These are phyloP conservation scores for Marmota monax DNA, from an alignment of 2,113 vertebrate species.

Conservation along the genomic window DNA sequence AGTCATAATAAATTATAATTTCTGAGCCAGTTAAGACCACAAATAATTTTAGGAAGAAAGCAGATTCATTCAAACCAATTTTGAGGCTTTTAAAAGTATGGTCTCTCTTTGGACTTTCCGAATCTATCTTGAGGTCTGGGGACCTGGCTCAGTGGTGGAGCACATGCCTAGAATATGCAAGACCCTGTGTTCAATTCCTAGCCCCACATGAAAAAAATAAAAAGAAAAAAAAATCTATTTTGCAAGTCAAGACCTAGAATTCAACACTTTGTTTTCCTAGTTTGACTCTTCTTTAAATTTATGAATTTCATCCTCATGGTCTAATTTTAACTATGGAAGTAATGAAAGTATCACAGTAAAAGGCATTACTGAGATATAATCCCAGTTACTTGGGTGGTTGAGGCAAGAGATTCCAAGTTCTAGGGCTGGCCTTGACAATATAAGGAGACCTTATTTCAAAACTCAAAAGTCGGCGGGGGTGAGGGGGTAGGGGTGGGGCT, in stretches of 20 bases:
- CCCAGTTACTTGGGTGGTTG: background rate
- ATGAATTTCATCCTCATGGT: background rate
- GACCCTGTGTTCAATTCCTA: too few species aligned
- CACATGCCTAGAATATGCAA: too few species aligned
- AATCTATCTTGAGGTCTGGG: background rate
- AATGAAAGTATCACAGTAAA: background rate
- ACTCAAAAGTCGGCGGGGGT: background rate
- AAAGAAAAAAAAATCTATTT: background rate
- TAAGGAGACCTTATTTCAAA: background rate
- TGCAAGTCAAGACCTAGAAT: background rate
- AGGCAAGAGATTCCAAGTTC: background rate
- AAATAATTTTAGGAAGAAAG: constrained; percentile 1
- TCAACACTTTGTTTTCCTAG: background rate
- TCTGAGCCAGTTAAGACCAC: background rate
- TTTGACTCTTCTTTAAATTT: background rate
- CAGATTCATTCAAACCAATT: background rate
- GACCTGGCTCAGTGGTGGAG: too few species aligned
- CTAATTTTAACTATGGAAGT: constrained; percentile 26
- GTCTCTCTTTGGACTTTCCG: background rate
- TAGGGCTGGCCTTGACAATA: background rate
- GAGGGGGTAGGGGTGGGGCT: background rate
- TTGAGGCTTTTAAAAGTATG: background rate
- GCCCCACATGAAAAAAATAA: too few species aligned
- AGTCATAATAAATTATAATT: constrained; percentile 4
- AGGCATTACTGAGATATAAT: background rate